A percentile compares a stretch with the other conserved stretches of the same genome.
phyloP scores from a whole-genome alignment of 2,888 invertebrate species.

The Pollenia labialis region DNA sequence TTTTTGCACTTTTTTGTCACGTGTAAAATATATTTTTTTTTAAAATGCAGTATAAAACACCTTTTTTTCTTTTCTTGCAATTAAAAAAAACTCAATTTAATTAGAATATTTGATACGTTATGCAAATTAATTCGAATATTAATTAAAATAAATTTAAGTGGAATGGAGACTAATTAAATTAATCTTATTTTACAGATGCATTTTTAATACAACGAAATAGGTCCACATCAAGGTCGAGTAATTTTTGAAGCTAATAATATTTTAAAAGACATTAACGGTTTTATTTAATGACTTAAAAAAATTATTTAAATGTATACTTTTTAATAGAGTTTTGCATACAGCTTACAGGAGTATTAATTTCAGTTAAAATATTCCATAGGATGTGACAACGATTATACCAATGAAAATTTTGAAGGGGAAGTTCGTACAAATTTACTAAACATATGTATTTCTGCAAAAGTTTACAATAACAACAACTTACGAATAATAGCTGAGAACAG shows the following conservation, averaged over 20 bases:
- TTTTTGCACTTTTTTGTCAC: too few relatives aligned
- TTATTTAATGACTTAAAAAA: conserved; percentile 7
- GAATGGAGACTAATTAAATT: conserved; percentile 27
- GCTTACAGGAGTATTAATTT: too few relatives aligned
- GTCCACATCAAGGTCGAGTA: conserved; percentile 23
- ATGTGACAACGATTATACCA: too few relatives aligned
- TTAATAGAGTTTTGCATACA: too few relatives aligned
- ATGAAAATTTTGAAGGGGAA: too few relatives aligned
- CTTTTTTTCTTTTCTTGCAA: background rate
- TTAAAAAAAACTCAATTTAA: background rate
- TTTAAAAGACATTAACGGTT: conserved; percentile 1
- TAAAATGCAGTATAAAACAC: background rate
- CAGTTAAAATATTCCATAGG: too few relatives aligned
- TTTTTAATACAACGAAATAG: conserved; percentile 2
- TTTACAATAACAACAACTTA: too few relatives aligned
- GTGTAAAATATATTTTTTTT: background rate
- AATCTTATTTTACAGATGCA: conserved; percentile 7
- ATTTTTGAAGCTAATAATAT: background rate
- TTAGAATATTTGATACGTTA: conserved; percentile 33
- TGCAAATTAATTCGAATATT: conserved; percentile 44
- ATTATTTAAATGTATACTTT: too few relatives aligned
- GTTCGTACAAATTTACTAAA: too few relatives aligned
- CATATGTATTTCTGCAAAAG: too few relatives aligned
- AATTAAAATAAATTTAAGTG: conserved; percentile 39
- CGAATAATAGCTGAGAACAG: too few relatives aligned